Percentiles rank a stretch among this genome's conserved stretches.
Evolutionary conservation across 2,888 invertebrate genomes (phyloP).

Genomic region (Leptopilina myrica): DNA sequence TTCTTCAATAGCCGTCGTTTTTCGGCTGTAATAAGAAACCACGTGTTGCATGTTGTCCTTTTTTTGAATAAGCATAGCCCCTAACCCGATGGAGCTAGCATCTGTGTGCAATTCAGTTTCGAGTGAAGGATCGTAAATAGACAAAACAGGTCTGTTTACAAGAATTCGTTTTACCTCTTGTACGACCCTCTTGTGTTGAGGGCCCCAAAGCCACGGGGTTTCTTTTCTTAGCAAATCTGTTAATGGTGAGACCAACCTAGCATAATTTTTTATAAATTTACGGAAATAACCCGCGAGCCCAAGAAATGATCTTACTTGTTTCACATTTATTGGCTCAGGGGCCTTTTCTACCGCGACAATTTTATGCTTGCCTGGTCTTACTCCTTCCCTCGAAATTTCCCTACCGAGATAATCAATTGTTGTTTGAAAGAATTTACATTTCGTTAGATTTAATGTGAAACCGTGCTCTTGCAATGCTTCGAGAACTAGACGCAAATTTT

Average conservation of each 20-base stretch:
- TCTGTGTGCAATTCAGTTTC: no score
- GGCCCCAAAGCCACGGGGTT: slow-evolving; percentile 30
- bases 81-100: no score
- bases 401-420: slow-evolving; percentile 56
- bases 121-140: no score
- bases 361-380: slow-evolving; percentile 62
- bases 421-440: no score
- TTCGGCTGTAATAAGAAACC: no score
- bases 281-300: slow-evolving; percentile 42
- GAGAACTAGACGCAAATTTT: background rate
- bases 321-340: slow-evolving; percentile 56
- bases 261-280: slow-evolving; percentile 49
- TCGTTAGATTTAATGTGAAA: no score
- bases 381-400: slow-evolving; percentile 59
- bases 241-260: slow-evolving; percentile 9
- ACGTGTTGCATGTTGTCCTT: no score
- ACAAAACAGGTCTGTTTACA: no score
- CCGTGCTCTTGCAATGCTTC: background rate
- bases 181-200: background rate
- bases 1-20: no score
- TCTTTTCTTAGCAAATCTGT: slow-evolving; percentile 44
- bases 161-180: no score
- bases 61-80: no score
- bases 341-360: slow-evolving; percentile 61
- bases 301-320: slow-evolving; percentile 45